Evolutionary conservation across 2,888 invertebrate genomes (phyloP), one percentile per base, ranked within the genome.

Genomic region (Seladonia tumulorum): DNA sequence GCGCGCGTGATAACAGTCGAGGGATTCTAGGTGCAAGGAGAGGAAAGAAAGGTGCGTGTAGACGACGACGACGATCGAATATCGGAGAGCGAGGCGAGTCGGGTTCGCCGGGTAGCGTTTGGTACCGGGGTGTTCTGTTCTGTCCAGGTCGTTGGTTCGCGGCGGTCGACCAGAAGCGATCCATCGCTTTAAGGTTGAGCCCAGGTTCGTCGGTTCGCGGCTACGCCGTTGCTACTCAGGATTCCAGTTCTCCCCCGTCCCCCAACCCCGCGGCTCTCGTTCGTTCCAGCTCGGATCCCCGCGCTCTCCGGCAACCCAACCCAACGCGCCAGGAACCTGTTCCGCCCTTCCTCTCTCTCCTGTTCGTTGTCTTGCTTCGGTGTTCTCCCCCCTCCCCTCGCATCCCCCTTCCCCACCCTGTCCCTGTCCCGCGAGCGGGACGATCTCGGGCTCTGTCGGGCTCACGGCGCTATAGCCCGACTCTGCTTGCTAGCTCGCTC

Each of bases 201-300:
- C 93, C 93, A 94, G 94, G 94, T 93, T 94, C 94, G 93, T 90
- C 94, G 94, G 94, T 93, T 94, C 94, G 93, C 90, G 94, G 93
- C 94, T 94, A 94, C 94, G 94, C 93, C 94, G 94, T 94, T 95
- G 94, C 95, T 95, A 94, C 94, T 94, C 95, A 94, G 94, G 93
- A 95, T 95, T 95, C 95, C 94, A 94, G 94, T 95, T 94, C 93
- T 93, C 93, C 92, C 72, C 91, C 90, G 91, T 91, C 91, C 88
- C 87, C 88, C 76, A 35, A 72, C 82, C 82, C 82, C 80, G 77
- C 88, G 86, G 79, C 90, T 81, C 79, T 72, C 86, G 85, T 85
- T 86, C 86, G 85, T 89, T 88, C 89, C 87, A 87, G 88, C 89
- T 87, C 89, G 87, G 76, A 88, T 88, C 88, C 89, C 88, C 89